Percentiles rank a stretch among this genome's conserved stretches.
Evolutionary conservation across 2,888 invertebrate species (phyloP).

Genomic region (Graphium colonna): DNA sequence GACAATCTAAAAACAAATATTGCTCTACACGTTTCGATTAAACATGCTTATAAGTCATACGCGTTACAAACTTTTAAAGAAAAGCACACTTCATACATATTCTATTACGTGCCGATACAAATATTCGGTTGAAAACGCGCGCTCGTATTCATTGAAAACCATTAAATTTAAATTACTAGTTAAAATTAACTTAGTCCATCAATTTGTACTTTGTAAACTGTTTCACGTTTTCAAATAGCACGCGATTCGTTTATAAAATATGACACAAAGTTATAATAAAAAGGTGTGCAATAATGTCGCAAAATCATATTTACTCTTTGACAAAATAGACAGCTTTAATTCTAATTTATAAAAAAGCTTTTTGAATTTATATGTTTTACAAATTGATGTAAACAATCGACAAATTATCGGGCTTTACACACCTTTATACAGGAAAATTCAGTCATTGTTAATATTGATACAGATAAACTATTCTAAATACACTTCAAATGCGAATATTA

Average conservation of each 20-base stretch:
- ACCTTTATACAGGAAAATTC: background rate
- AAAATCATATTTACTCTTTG: too few relatives aligned
- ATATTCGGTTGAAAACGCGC: conserved; percentile 3
- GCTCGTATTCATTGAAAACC: background rate
- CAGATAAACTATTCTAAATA: conserved; percentile 1
- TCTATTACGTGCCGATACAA: background rate
- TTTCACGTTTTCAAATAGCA: conserved; percentile 40
- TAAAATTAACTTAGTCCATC: conserved; percentile 24
- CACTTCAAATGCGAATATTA: background rate
- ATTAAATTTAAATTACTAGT: conserved; percentile 21
- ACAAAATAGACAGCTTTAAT: too few relatives aligned
- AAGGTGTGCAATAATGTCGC: too few relatives aligned
- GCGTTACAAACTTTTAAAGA: conserved; percentile 17
- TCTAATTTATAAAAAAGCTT: too few relatives aligned
- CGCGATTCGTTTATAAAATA: background rate
- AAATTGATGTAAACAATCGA: too few relatives aligned
- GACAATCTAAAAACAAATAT: conserved; percentile 3
- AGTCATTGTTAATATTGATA: background rate
- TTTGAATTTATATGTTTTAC: too few relatives aligned
- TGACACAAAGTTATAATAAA: background rate
- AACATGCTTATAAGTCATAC: conserved; percentile 15
- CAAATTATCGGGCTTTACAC: background rate
- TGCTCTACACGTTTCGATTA: conserved; percentile 6
- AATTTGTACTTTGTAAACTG: conserved; percentile 54
- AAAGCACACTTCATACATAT: conserved; percentile 15